Conservation (phyloP, 2,113 vertebrate genomes). For the Gymnarchus niloticus region DNA sequence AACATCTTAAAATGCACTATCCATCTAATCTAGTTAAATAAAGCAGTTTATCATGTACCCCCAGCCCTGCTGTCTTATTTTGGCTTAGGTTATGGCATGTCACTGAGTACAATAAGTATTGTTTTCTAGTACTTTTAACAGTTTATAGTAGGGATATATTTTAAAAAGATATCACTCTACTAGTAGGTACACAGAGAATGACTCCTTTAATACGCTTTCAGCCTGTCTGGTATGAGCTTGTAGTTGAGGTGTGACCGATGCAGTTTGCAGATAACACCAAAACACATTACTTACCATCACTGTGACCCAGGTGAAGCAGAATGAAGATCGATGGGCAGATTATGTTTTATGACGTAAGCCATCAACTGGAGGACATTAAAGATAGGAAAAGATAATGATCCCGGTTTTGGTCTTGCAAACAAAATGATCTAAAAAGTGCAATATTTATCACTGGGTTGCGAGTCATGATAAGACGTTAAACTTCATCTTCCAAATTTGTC, state of each 20-base stretch:
- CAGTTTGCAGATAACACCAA: too few species aligned
- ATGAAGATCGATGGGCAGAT: neutral
- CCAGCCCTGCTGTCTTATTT: slow-evolving; percentile 26
- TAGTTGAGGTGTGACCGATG: too few species aligned
- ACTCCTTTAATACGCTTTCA: too few species aligned
- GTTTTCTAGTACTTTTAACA: neutral
- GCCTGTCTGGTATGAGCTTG: too few species aligned
- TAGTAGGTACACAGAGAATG: too few species aligned
- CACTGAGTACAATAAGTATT: neutral
- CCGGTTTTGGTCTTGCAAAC: neutral
- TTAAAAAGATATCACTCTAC: too few species aligned
- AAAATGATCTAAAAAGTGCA: neutral
- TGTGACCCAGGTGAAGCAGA: too few species aligned
- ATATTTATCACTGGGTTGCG: neutral
- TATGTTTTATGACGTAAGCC: neutral
- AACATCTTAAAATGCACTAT: slow-evolving; percentile 72
- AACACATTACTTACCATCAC: too few species aligned
- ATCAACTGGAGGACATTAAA: neutral
- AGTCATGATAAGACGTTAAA: neutral
- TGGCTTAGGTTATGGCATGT: neutral
- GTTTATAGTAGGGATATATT: neutral
- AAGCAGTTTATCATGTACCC: slow-evolving; percentile 67
- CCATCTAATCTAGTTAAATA: slow-evolving; percentile 74
- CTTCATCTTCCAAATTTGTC: neutral
- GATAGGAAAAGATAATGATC: neutral